phyloP scores from a whole-genome alignment of 2,888 invertebrate species.

The Nemurella pictetii region DNA sequence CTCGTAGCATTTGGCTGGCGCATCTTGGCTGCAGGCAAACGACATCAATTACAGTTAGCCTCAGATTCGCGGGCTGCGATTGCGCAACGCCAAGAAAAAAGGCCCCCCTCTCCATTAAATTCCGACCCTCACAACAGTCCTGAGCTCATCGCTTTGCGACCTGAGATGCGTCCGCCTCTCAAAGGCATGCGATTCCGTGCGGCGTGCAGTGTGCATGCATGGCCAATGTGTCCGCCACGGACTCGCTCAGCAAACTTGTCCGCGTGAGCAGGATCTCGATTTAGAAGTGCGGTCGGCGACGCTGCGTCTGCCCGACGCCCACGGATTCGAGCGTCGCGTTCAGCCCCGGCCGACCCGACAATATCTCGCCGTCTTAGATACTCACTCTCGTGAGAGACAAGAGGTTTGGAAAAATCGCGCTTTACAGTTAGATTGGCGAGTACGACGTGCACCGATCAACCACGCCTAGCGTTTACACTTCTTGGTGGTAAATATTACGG shows the following conservation, averaged over 20 bases:
- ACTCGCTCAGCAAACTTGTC: too few species aligned
- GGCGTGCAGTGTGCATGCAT: too few species aligned
- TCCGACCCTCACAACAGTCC: too few species aligned
- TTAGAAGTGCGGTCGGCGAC: not conserved
- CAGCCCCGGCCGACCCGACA: not conserved
- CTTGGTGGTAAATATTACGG: not conserved
- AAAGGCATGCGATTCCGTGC: too few species aligned
- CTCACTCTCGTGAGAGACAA: not conserved
- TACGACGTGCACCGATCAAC: not conserved
- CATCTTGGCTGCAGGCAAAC: not conserved
- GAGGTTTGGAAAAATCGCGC: not conserved
- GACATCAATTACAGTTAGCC: too few species aligned
- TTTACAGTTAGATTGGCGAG: not conserved
- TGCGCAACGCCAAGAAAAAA: too few species aligned
- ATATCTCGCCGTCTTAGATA: not conserved
- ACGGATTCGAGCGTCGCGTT: not conserved
- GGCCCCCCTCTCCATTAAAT: too few species aligned
- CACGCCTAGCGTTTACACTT: not conserved
- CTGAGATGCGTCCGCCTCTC: too few species aligned
- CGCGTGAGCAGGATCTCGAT: not conserved
- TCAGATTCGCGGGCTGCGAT: too few species aligned
- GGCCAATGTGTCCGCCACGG: too few species aligned
- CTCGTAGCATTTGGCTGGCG: not conserved
- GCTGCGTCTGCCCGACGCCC: not conserved
- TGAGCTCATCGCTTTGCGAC: too few species aligned